phyloP scores from a whole-genome alignment of 2,888 invertebrate species.

The Catocala nupta region DNA sequence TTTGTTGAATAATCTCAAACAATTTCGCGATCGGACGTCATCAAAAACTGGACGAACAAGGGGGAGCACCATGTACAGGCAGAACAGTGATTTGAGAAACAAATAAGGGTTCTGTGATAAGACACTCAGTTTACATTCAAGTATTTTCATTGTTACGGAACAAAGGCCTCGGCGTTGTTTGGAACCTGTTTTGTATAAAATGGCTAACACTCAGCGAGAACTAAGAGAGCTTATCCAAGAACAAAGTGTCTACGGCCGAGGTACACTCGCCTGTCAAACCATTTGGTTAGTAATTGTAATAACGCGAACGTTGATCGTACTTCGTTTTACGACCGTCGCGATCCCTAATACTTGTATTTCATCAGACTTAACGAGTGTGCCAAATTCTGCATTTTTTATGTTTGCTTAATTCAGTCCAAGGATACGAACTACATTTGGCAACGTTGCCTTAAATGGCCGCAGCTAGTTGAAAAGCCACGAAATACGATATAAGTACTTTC shows the following conservation, averaged over 20 bases:
- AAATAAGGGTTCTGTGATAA: conserved; percentile 79
- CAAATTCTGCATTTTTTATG: no score
- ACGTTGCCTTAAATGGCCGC: no score
- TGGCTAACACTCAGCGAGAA: conserved; percentile 64
- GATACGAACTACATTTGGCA: conserved; percentile 8
- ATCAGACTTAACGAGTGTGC: conserved; percentile 6
- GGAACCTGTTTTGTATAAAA: conserved; percentile 77
- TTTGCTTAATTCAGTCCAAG: background rate
- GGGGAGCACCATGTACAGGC: conserved; percentile 65
- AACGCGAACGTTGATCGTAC: conserved; percentile 19
- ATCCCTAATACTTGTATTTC: conserved; percentile 13
- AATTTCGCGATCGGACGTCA: conserved; percentile 43
- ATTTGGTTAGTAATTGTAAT: conserved; percentile 42
- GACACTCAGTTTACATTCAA: conserved; percentile 74
- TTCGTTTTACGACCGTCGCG: conserved; percentile 21
- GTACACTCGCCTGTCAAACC: conserved; percentile 42
- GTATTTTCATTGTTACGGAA: conserved; percentile 77
- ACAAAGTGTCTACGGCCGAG: conserved; percentile 46
- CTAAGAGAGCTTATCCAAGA: conserved; percentile 50
- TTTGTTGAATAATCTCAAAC: conserved; percentile 42
- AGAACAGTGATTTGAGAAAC: conserved; percentile 74
- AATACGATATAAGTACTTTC: background rate
- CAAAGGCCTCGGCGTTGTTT: conserved; percentile 73
- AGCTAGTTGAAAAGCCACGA: no score
- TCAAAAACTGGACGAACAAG: conserved; percentile 48